Percentiles rank a stretch among this genome's conserved stretches.
Evolutionary conservation across 2,797 vertebrate genomes (phyloP).

Genomic region (Staurois parvus): DNA sequence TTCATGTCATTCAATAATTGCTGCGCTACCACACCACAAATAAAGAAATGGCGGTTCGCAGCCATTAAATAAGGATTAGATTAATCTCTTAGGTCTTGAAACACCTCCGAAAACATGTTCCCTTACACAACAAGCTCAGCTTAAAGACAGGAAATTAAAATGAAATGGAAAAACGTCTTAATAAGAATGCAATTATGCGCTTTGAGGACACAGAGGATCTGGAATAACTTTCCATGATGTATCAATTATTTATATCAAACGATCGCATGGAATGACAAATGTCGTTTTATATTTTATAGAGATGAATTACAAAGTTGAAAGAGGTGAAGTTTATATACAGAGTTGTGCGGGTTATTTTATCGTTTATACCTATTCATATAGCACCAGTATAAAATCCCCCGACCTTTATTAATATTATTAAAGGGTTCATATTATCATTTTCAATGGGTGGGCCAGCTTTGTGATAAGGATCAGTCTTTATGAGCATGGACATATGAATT

Average conservation of each 20-base stretch:
- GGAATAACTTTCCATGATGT: slow-evolving; percentile 17
- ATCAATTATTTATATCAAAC: not conserved
- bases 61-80: slow-evolving; percentile 33
- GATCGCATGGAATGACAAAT: not conserved
- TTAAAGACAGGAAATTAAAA: slow-evolving; percentile 53
- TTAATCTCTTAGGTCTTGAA: slow-evolving; percentile 2
- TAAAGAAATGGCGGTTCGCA: not conserved
- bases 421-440: no score
- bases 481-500: no score
- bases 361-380: no score
- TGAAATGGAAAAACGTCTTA: slow-evolving; percentile 38
- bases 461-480: no score
- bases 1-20: not conserved
- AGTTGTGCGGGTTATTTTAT: no score
- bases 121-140: slow-evolving; percentile 3
- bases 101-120: slow-evolving; percentile 11
- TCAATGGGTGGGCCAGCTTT: no score
- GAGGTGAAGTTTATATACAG: no score
- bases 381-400: no score
- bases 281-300: not conserved
- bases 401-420: no score
- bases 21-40: not conserved
- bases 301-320: not conserved
- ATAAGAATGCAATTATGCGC: slow-evolving; percentile 40
- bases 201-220: slow-evolving; percentile 27